Conservation (phyloP, 2,888 invertebrate genomes). For the Sphaerophoria taeniata region DNA sequence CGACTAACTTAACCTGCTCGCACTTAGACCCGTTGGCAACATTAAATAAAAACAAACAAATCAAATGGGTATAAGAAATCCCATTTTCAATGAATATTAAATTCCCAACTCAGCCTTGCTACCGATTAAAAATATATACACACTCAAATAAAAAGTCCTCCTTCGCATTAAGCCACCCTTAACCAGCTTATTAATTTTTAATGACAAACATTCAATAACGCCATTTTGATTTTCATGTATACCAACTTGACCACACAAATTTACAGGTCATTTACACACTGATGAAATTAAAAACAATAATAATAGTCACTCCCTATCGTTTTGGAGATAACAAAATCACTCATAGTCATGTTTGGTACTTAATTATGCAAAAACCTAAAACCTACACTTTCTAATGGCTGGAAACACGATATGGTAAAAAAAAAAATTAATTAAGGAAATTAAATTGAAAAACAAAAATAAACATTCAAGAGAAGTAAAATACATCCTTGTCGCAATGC, state of each 20-base stretch:
- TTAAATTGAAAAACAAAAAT: neutral
- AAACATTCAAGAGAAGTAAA: neutral
- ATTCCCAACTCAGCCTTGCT: neutral
- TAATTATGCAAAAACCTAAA: constrained; percentile 37
- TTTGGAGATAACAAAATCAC: constrained; percentile 14
- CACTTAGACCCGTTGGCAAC: constrained; percentile 9
- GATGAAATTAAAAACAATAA: neutral
- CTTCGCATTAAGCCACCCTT: neutral
- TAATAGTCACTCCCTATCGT: too few relatives aligned
- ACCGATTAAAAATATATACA: neutral
- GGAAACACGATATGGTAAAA: constrained; percentile 57
- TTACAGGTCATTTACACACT: constrained; percentile 13
- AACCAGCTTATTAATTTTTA: constrained; percentile 32
- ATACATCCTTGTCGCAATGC: constrained; percentile 16
- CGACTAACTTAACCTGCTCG: neutral
- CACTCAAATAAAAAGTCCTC: neutral
- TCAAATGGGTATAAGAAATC: neutral
- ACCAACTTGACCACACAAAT: constrained; percentile 20
- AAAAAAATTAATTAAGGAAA: neutral
- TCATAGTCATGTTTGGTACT: constrained; percentile 26
- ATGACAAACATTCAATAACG: constrained; percentile 22
- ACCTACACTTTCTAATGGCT: constrained; percentile 9
- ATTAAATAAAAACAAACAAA: too few relatives aligned
- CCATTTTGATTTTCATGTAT: neutral
- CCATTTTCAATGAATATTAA: constrained; percentile 3